These are phyloP conservation scores for Phyllotreta striolata DNA, from an alignment of 2,888 invertebrate genomes.

Conservation along the genomic window DNA sequence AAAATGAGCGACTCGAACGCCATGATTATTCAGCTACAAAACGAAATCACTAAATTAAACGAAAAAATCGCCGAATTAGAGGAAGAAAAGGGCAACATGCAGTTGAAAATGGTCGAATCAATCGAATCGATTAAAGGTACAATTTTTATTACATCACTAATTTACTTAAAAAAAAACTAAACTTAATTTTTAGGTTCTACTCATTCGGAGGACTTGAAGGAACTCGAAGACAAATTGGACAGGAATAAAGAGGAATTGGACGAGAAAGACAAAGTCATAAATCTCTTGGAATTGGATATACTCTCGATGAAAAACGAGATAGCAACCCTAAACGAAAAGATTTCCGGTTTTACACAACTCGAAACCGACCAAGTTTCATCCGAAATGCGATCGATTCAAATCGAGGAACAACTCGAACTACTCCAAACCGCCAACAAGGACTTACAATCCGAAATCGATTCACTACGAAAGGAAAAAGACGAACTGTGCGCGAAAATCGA, in stretches of 20 bases:
- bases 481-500: constrained; percentile 67
- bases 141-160: constrained; percentile 14
- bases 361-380: constrained; percentile 77
- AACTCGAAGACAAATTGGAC: constrained; percentile 49
- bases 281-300: constrained; percentile 57
- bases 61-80: constrained; percentile 80
- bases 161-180: no score
- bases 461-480: constrained; percentile 64
- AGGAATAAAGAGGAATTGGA: constrained; percentile 46
- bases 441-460: constrained; percentile 63
- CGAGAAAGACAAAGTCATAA: constrained; percentile 52
- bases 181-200: constrained; percentile 46
- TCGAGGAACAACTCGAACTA: constrained; percentile 77
- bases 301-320: constrained; percentile 69
- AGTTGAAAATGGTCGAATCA: constrained; percentile 83
- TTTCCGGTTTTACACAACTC: constrained; percentile 68
- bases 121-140: constrained; percentile 44
- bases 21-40: constrained; percentile 71
- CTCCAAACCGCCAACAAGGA: constrained; percentile 64
- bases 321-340: constrained; percentile 68
- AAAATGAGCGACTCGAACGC: constrained; percentile 74
- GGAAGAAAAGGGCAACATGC: constrained; percentile 91
- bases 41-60: constrained; percentile 70
- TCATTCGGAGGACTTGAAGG: constrained; percentile 50
- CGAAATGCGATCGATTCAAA: constrained; percentile 79